Percentiles rank a stretch among this genome's conserved stretches.
These are phyloP conservation scores for Hiodon alosoides DNA, from an alignment of 2,113 vertebrate genomes.

Conservation along the genomic window DNA sequence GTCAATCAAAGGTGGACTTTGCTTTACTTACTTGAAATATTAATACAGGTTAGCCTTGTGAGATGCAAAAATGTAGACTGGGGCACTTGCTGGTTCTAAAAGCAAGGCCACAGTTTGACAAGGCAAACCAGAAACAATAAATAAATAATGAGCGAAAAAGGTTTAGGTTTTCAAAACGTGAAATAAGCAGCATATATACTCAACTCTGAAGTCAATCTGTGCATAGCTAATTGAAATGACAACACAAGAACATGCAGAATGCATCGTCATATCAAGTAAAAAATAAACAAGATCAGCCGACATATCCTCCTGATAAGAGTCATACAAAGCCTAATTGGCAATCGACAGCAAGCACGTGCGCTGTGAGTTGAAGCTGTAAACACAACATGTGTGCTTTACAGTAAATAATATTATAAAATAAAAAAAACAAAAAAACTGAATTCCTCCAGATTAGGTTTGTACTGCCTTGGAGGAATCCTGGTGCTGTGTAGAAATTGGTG, in stretches of 20 bases:
- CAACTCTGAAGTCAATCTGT: not conserved
- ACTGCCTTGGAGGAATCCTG: conserved; percentile 15
- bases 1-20: conserved; percentile 51
- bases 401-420: not conserved
- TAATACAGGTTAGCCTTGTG: conserved; percentile 66
- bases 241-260: too few relatives aligned
- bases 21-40: conserved; percentile 64
- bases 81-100: conserved; percentile 51
- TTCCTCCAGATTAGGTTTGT: not conserved
- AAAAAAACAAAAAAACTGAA: not conserved
- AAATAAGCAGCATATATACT: conserved; percentile 31
- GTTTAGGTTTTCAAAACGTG: conserved; percentile 47
- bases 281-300: too few relatives aligned
- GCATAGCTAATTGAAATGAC: too few relatives aligned
- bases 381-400: not conserved
- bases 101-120: conserved; percentile 67
- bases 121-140: conserved; percentile 58
- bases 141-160: conserved; percentile 65
- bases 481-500: conserved; percentile 31
- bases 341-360: too few relatives aligned
- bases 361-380: not conserved
- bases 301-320: too few relatives aligned
- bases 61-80: conserved; percentile 61
- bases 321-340: too few relatives aligned
- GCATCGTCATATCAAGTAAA: too few relatives aligned